phyloP scores from a whole-genome alignment of 2,888 invertebrate species.

The Idaea straminata region DNA sequence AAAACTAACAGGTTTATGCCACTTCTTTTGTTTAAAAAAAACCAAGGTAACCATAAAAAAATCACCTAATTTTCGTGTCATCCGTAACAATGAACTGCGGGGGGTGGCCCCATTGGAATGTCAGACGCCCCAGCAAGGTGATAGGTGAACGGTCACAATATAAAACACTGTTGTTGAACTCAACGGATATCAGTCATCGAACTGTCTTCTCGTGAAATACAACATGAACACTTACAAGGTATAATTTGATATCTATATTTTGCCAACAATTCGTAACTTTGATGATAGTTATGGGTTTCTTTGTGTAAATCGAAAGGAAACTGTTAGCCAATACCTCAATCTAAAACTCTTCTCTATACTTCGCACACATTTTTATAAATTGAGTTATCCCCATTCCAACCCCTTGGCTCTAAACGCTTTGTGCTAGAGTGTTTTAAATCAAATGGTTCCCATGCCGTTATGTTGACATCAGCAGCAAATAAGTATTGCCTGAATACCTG shows the following conservation, averaged over 20 bases:
- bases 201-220: slow-evolving; percentile 19
- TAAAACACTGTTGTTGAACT: slow-evolving; percentile 29
- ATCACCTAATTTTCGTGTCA: slow-evolving; percentile 15
- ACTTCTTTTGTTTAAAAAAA: background rate
- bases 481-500: no score
- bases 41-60: slow-evolving; percentile 4
- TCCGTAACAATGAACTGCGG: slow-evolving; percentile 45
- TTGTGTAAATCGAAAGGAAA: background rate
- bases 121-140: slow-evolving; percentile 29
- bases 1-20: no score
- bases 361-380: no score
- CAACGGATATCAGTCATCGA: slow-evolving; percentile 29
- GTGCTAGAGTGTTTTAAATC: no score
- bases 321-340: background rate
- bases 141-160: slow-evolving; percentile 33
- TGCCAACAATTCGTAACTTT: background rate
- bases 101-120: slow-evolving; percentile 47
- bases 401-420: no score
- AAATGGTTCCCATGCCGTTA: no score
- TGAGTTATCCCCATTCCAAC: no score
- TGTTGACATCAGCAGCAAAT: no score
- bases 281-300: background rate
- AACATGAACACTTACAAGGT: slow-evolving; percentile 30
- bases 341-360: no score
- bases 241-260: slow-evolving; percentile 1